Base-by-base conservation (phyloP, 2,797 vertebrate species). In the Enteromius thamalakanensis region DNA sequence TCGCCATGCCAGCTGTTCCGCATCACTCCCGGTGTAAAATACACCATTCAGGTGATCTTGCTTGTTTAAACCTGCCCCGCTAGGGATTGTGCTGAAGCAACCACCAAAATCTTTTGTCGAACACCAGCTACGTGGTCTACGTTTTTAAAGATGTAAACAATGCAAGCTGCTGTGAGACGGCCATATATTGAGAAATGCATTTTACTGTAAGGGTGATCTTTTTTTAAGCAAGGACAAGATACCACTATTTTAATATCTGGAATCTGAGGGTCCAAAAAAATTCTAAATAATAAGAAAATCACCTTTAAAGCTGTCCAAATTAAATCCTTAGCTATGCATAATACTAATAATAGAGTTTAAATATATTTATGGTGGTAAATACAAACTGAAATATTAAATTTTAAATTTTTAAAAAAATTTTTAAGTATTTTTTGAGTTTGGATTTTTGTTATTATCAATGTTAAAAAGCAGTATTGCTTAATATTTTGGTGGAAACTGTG, bases 1-100 rank as follows among this genome's bases (percentile, higher is more conserved):
- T 45, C 21, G 3, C 40, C 40, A 42, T 47, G n/a, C 64, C 74
- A 85, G 65, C 74, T 85, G 81, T 64, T 76, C 64, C 6, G 62
- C 58, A 83, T 80, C 64, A 47, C 65, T 83, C 45, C 15, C 14
- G 0, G 21, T 53, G 32, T 74, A 64, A 65, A 82, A 34, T 67
- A 64, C 21, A 75, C n/a, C 62, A 68, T 26, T 76, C 62, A 34
- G 64, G 81, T 76, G 19, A 75, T 75, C 70, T 69, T 42, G 32
- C 23, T 70, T 70, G 29, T 74, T 60, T 26, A 37, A 40, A 7
- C 70, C 32, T 53, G 15, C 17, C 70, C 8, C 2, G 21, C 15
- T 4, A 32, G 45, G 15, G 4, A 49, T 72, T 1, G 17, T 32
- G 11, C 49, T 58, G 34, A 76, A 58, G 51, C 6, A n/a, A 49